Evolutionary conservation across 2,113 vertebrate genomes (phyloP), one percentile per base, ranked within the genome.

Genomic region (Platysteira castanea): DNA sequence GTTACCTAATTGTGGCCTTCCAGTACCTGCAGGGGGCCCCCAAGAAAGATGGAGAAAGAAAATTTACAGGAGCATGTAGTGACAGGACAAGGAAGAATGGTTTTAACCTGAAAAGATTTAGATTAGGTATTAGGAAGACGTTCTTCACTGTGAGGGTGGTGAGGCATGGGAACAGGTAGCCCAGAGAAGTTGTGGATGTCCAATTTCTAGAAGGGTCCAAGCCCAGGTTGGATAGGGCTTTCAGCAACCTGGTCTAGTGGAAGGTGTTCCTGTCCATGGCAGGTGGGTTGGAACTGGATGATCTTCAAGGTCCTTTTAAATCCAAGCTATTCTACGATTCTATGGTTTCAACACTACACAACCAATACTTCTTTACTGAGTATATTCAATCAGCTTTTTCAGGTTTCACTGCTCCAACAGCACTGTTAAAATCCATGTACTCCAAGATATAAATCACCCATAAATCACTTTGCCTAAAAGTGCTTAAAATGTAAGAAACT

Each of bases 401-500:
- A 69, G 54, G 37, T 50, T 90, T 69, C 57, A 78, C 46, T 74
- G 65, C 15, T 87, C 49, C 65, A 74, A 39, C 1, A 73, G 39
- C 61, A 77, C 27, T 17, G 69, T 37, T 73, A 91, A 56, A 84
- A 68, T 35, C 14, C 56, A 76, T 42, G 17, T 35, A 52, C 46
- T 53, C 86, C 7, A 7, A 88, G 75, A 95, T 41, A 78, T 31
- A 92, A 64, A 65, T 70, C 41, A 88, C 4, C 78, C 60, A 37
- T 68, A 44, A 60, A 77, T 28, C 22, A 67, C 20, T 94, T 75
- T 31, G 61, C 37, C 27, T 33, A 7, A 57, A 54, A 56, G 49
- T 79, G 44, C 56, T 93, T 79, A 61, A 83, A 94, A 56, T 19
- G 6, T 37, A 75, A 86, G 41, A 92, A 73, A 91, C 30, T 60